A percentile compares a stretch with the other conserved stretches of the same genome.
Evolutionary conservation across 2,888 invertebrate genomes (phyloP).

Genomic region (Conchocele bisecta): DNA sequence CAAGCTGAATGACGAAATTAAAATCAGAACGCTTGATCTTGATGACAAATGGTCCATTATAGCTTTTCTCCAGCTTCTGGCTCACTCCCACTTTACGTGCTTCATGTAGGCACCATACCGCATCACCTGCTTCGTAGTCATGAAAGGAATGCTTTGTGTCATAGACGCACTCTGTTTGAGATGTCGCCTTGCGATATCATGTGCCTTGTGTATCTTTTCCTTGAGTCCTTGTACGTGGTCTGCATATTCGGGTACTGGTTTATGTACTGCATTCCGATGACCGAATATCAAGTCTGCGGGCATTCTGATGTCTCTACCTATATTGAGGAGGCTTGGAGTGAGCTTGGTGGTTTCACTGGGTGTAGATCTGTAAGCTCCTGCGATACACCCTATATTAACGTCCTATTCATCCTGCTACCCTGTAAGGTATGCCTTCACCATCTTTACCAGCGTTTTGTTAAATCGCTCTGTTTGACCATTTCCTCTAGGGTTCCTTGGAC

Average conservation of each 20-base stretch:
- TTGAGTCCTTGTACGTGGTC: slow-evolving; percentile 8
- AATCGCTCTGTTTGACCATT: slow-evolving; percentile 49
- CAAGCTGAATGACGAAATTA: slow-evolving; percentile 16
- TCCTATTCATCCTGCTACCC: slow-evolving; percentile 55
- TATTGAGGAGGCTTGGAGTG: slow-evolving; percentile 39
- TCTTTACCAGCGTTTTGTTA: slow-evolving; percentile 42
- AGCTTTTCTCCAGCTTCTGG: slow-evolving; percentile 26
- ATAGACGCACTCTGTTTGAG: slow-evolving; percentile 19
- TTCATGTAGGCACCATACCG: slow-evolving; percentile 32
- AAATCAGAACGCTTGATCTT: slow-evolving; percentile 7
- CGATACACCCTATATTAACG: slow-evolving; percentile 40
- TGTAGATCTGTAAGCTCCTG: slow-evolving; percentile 50
- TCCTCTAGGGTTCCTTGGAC: slow-evolving; percentile 39
- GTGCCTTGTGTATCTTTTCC: not conserved
- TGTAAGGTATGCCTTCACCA: slow-evolving; percentile 42
- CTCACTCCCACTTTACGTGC: slow-evolving; percentile 13
- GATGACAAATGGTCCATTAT: slow-evolving; percentile 33
- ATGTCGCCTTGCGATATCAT: slow-evolving; percentile 16
- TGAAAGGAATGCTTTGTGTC: slow-evolving; percentile 14
- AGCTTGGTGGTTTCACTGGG: slow-evolving; percentile 41
- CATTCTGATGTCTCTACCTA: slow-evolving; percentile 44
- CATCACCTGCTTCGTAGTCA: slow-evolving; percentile 24
- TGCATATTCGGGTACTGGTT: not conserved
- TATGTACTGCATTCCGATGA: not conserved
- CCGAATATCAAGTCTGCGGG: slow-evolving; percentile 31